Evolutionary conservation across 2,888 invertebrate genomes (phyloP), one percentile per base, ranked within the genome.

Genomic region (Mesochorus sp.): DNA sequence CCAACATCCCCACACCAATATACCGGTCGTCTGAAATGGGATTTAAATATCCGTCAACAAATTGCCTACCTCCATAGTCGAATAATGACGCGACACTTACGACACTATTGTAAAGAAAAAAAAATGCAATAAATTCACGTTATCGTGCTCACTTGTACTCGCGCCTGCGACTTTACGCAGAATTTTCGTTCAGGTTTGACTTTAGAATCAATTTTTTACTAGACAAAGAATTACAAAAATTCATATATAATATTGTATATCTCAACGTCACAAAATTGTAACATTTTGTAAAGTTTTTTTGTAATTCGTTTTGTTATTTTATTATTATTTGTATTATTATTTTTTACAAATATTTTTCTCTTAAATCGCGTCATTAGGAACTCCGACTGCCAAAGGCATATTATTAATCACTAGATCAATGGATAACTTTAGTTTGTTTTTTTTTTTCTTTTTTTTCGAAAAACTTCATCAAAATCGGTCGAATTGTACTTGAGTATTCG

Each of bases 1-100:
- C 85, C 89, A 87, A 26, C 86, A 84, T 75, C 83, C 86, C 78
- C 88, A 85, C 62, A 79, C 80, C 39, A 84, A 76, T 66, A 81
- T 85, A 19, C 86, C 89, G 26, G 83, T 86, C 42, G 86, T 84
- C 61, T 87, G 83, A 86, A 75, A 78, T n/a, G n/a, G n/a, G n/a
- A n/a, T n/a, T n/a, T n/a, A n/a, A n/a, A n/a, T n/a, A 82, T 17
- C 17, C 53, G 67, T 47, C 14, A 76, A 71, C 75, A 79, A 71
- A 47, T 81, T 81, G 81, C 81, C 85, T 86, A 85, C 86, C 83
- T 84, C 83, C 78, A 76, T 79, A 81, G 77, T 57, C 55, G 76
- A 79, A 70, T 76, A 70, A 51, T 62, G 75, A 76, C 24, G 67
- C 72, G 61, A 57, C 62, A 59, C 39, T 34, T 37, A 17, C 44